phyloP scores from a whole-genome alignment of 1,140 invertebrate genomes.

The Pygmarrhopalites habei region DNA sequence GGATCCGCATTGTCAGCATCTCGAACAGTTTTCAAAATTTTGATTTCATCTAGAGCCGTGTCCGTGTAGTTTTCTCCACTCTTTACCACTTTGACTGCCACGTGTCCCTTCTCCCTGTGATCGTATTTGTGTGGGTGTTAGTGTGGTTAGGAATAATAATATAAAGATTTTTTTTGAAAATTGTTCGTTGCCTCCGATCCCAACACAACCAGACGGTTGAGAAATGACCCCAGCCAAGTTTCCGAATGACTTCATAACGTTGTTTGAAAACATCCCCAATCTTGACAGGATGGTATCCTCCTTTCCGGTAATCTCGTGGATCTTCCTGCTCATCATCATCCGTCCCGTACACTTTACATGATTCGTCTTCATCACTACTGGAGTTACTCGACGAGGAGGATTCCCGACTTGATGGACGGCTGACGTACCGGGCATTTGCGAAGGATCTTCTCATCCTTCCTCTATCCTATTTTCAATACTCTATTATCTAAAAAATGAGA shows the following conservation, averaged over 20 bases:
- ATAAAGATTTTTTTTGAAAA: not conserved
- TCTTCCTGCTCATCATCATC: conserved; percentile 7
- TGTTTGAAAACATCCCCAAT: conserved; percentile 84
- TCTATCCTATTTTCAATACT: too few relatives aligned
- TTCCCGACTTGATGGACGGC: not conserved
- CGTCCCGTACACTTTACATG: not conserved
- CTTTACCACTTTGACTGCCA: conserved; percentile 86
- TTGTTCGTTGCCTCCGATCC: conserved; percentile 57
- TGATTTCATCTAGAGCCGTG: conserved; percentile 97
- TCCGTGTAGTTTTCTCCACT: conserved; percentile 96
- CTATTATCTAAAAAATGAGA: too few relatives aligned
- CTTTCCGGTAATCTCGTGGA: conserved; percentile 61
- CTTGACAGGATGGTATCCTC: conserved; percentile 95
- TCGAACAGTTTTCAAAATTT: conserved; percentile 70
- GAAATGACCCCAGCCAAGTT: conserved; percentile 97
- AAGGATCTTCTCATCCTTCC: too few relatives aligned
- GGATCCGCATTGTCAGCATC: conserved; percentile 83
- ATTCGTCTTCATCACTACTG: not conserved
- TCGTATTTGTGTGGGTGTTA: not conserved
- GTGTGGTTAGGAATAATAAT: not conserved
- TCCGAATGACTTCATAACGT: conserved; percentile 90
- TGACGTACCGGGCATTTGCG: too few relatives aligned
- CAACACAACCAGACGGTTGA: conserved; percentile 97
- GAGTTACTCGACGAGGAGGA: not conserved
- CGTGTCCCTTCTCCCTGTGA: conserved; percentile 32